Evolutionary conservation across 2,797 vertebrate species (phyloP).

Genomic region (Falco cherrug): DNA sequence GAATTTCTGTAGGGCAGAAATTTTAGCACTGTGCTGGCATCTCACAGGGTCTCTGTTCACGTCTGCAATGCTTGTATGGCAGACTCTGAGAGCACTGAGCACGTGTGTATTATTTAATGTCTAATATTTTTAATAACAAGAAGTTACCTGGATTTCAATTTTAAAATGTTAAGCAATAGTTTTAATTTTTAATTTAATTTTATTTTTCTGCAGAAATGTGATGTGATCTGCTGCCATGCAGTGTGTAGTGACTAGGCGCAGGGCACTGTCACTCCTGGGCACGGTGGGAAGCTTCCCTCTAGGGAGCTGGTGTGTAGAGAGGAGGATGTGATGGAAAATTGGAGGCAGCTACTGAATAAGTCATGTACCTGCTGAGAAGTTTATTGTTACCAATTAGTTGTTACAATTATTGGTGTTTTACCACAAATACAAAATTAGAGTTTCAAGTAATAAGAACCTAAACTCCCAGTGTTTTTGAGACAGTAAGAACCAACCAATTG

Average conservation of each 20-base stretch:
- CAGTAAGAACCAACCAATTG: not conserved
- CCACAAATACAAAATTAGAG: not conserved
- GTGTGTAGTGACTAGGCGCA: not conserved
- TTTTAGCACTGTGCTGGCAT: not conserved
- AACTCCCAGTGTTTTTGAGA: not conserved
- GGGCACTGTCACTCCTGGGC: not conserved
- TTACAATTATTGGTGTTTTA: not conserved
- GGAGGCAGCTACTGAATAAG: not conserved
- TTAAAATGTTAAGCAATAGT: not conserved
- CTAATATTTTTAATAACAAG: not conserved
- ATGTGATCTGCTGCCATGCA: not conserved
- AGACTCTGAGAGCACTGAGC: not conserved
- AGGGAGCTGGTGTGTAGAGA: not conserved
- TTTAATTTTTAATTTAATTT: not conserved
- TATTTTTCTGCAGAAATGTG: not conserved
- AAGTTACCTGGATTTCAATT: not conserved
- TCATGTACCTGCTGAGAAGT: not conserved
- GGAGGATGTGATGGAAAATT: not conserved
- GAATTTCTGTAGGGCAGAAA: not conserved
- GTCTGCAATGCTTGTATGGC: accelerated
- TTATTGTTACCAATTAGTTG: not conserved
- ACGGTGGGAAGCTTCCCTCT: not conserved
- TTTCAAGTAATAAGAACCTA: not conserved
- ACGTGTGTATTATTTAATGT: accelerated
- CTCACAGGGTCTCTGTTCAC: not conserved